phyloP scores from a whole-genome alignment of 2,113 vertebrate genomes.

The Platysteira castanea region DNA sequence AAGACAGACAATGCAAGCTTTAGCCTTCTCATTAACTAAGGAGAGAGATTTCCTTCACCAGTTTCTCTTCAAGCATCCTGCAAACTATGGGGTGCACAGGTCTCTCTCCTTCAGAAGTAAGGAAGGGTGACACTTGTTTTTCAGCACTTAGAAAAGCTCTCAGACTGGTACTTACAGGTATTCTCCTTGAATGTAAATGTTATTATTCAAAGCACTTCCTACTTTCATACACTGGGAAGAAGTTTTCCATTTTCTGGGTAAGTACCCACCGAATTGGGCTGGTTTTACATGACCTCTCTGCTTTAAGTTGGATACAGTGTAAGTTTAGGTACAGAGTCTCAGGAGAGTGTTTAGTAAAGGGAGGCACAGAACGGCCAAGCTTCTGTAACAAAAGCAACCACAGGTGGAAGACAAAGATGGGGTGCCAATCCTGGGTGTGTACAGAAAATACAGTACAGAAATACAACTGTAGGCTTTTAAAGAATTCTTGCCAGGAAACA shows the following conservation, averaged over 20 bases:
- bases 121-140: neutral
- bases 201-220: neutral
- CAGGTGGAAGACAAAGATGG: neutral
- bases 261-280: neutral
- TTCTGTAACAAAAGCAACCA: neutral
- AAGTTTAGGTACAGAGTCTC: neutral
- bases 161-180: neutral
- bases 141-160: neutral
- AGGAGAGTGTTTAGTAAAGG: neutral
- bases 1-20: neutral
- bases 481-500: neutral
- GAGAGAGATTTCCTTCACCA: neutral
- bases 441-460: neutral
- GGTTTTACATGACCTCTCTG: neutral
- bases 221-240: neutral
- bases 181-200: neutral
- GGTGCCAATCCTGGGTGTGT: neutral
- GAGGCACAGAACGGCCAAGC: neutral
- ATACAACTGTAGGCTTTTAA: neutral
- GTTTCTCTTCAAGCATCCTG: neutral
- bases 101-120: neutral
- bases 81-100: rapidly evolving
- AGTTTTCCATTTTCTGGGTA: neutral
- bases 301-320: neutral
- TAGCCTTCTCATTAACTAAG: neutral